Evolutionary conservation across 2,113 vertebrate species (phyloP).

Genomic region (Periophthalmodon schlosseri): DNA sequence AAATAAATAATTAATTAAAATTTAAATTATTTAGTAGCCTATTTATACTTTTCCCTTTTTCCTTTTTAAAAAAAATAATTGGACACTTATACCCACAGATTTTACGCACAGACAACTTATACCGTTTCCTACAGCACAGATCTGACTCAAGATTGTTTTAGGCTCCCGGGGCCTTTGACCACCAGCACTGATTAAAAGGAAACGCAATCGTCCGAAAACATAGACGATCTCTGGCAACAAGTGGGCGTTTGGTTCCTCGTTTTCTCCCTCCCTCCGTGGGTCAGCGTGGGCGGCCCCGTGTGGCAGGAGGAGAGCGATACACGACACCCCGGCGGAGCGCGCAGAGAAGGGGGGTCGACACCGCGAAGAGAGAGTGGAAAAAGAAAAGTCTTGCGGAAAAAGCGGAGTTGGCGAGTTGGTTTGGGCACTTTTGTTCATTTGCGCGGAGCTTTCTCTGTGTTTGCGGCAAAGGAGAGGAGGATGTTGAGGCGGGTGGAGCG

Average conservation of each 20-base stretch:
- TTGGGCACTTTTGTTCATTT: constrained; percentile 36
- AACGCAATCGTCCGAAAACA: constrained; percentile 9
- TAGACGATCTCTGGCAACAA: constrained; percentile 68
- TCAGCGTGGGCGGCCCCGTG: constrained; percentile 82
- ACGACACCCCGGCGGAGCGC: constrained; percentile 73
- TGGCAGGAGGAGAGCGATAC: constrained; percentile 79
- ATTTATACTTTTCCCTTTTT: no score
- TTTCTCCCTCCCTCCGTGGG: constrained; percentile 63
- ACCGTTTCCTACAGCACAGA: no score
- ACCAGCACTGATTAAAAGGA: not conserved
- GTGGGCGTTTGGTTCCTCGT: constrained; percentile 70
- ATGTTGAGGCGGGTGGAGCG: constrained; percentile 56
- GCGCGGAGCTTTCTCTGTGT: constrained; percentile 33
- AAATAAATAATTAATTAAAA: no score
- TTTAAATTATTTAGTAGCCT: no score
- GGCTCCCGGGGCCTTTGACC: no score
- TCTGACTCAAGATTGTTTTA: no score
- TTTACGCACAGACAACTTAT: no score
- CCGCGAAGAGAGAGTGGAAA: constrained; percentile 67
- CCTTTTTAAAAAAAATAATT: no score
- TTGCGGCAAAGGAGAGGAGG: constrained; percentile 22
- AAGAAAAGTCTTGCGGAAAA: constrained; percentile 69
- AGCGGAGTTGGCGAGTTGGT: constrained; percentile 31
- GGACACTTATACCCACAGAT: no score
- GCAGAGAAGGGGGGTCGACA: not conserved